These are phyloP conservation scores for Pocillopora verrucosa DNA, from an alignment of 64 coral and sea anemone species.

Conservation along the genomic window DNA sequence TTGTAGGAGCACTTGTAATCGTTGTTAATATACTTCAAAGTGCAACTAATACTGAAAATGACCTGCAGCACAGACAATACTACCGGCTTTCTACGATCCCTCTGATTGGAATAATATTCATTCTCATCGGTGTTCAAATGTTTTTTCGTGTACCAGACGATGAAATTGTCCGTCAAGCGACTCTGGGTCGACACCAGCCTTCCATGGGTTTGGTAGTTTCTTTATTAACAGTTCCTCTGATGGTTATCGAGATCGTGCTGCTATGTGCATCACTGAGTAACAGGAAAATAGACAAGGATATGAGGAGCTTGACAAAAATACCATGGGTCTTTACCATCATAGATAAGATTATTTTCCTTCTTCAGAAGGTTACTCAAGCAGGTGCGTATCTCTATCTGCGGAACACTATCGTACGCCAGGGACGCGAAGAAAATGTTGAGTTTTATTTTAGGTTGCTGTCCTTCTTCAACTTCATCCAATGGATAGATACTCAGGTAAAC, in stretches of 20 bases:
- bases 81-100: too few relatives aligned
- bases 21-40: too few relatives aligned
- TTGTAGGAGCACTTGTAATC: too few relatives aligned
- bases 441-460: slow-evolving; percentile 73
- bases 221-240: slow-evolving; percentile 50
- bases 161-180: background rate
- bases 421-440: slow-evolving; percentile 19
- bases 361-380: slow-evolving; percentile 61
- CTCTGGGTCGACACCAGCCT: slow-evolving; percentile 50
- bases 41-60: too few relatives aligned
- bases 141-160: too few relatives aligned
- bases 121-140: too few relatives aligned
- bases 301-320: background rate
- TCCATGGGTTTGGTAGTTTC: slow-evolving; percentile 65
- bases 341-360: slow-evolving; percentile 21
- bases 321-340: background rate
- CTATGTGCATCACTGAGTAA: background rate
- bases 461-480: slow-evolving; percentile 64
- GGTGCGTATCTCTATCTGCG: slow-evolving; percentile 31
- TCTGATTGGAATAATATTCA: too few relatives aligned
- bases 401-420: background rate
- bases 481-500: slow-evolving; percentile 65
- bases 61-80: too few relatives aligned
- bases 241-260: slow-evolving; percentile 57
- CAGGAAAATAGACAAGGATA: background rate